Base-by-base conservation (phyloP, 2,113 vertebrate species). In the Gambusia holbrooki region DNA sequence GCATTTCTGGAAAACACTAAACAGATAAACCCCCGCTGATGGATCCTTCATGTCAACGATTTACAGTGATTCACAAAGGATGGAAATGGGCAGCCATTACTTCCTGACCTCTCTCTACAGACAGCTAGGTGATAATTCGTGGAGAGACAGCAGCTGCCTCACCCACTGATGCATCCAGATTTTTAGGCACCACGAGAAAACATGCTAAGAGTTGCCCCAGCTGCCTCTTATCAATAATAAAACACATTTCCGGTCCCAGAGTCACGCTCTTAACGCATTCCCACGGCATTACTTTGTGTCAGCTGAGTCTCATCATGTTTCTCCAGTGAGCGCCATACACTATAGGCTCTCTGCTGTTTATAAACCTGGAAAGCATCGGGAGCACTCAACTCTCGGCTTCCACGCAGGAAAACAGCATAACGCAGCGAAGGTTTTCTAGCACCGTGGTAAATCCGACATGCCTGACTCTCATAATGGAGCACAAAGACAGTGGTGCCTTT, bases 141-240 rank as follows among this genome's bases (percentile, higher is more conserved):
- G 37, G 11, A 54, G 45, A 62, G 63, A 37, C 70, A 68, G 63
- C 60, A 14, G 12, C n/a, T 40, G 0, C 68, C 9, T 45, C 32
- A 33, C 68, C 68, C 0, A 60, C 78, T 0, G 71, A 85, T 67
- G 51, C 75, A 28, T 84, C 82, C 27, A 3, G 32, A 22, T 65
- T 54, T 48, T 62, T 2, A 71, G 75, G 78, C 51, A 30, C 66
- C 71, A 75, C 2, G 80, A 76, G 71, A 62, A 83, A 73, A 74
- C 74, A 58, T 42, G 35, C 78, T 84, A 72, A 84, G 76, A 87
- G 75, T 74, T 71, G 68, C 45, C 73, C 68, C 86, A 87, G 76
- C 74, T 81, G 88, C 82, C 86, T 64, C 22, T 66, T 61, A 90
- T 92, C 75, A 93, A 93, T 93, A 90, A 91, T 91, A 64, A 66